Percentiles rank a stretch among this genome's conserved stretches.
phyloP scores from a whole-genome alignment of 2,888 invertebrate genomes.

The Drosophila falleni region DNA sequence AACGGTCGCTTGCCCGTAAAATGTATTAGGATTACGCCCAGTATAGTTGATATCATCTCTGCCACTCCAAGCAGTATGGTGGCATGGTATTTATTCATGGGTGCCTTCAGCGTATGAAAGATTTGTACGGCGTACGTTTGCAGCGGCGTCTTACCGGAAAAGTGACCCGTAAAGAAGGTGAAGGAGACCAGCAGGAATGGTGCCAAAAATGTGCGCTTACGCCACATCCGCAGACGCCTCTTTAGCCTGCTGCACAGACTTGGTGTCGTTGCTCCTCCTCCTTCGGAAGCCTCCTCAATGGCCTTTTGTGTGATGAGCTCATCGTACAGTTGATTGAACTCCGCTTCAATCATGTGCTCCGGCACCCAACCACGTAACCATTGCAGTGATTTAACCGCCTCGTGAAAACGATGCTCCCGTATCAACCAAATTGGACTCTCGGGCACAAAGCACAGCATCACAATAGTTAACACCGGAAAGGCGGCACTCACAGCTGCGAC shows the following conservation, averaged over 20 bases:
- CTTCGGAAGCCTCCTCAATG: slow-evolving; percentile 71
- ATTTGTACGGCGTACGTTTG: slow-evolving; percentile 92
- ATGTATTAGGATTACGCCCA: slow-evolving; percentile 89
- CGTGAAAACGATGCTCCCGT: slow-evolving; percentile 88
- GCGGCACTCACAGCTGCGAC: slow-evolving; percentile 89
- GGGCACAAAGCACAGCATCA: slow-evolving; percentile 90
- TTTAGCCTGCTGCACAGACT: slow-evolving; percentile 49
- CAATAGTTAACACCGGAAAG: slow-evolving; percentile 88
- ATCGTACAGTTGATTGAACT: slow-evolving; percentile 84
- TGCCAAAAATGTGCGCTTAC: slow-evolving; percentile 88
- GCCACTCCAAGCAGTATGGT: slow-evolving; percentile 90
- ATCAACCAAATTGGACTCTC: slow-evolving; percentile 94
- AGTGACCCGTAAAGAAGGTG: slow-evolving; percentile 90
- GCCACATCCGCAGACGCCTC: slow-evolving; percentile 85
- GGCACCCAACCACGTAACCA: slow-evolving; percentile 93
- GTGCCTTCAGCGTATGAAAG: slow-evolving; percentile 90
- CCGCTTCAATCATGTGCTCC: slow-evolving; percentile 87
- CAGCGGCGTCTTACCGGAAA: slow-evolving; percentile 91
- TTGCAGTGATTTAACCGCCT: slow-evolving; percentile 90
- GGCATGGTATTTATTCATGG: slow-evolving; percentile 91
- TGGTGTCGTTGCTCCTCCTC: slow-evolving; percentile 50
- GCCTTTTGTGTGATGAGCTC: slow-evolving; percentile 82
- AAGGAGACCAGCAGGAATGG: slow-evolving; percentile 89
- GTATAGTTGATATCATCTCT: slow-evolving; percentile 89
- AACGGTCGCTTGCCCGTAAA: slow-evolving; percentile 91